Percentiles rank a stretch among this genome's conserved stretches.
phyloP scores from a whole-genome alignment of 1,140 invertebrate genomes.

The Orussus abietinus region DNA sequence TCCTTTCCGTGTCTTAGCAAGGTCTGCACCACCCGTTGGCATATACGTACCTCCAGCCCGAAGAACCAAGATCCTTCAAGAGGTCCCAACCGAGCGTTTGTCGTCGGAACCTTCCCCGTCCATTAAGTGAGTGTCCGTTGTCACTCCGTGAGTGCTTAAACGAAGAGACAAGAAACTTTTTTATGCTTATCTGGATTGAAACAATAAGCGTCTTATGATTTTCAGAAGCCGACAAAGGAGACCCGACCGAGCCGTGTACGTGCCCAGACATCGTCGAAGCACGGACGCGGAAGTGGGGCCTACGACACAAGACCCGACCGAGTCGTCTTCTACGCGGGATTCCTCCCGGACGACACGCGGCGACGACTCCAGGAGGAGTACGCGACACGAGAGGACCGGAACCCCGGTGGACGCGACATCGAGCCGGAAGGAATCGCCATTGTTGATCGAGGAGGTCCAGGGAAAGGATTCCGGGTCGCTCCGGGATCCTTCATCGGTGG shows the following conservation, averaged over 20 bases:
- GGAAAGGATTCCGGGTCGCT: too few species aligned
- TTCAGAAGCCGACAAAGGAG: conserved; percentile 54
- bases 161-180: not conserved
- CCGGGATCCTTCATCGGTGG: not conserved
- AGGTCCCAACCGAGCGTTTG: conserved; percentile 10
- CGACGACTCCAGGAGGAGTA: conserved; percentile 37
- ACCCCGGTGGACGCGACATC: conserved; percentile 14
- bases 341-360: conserved; percentile 38
- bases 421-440: not conserved
- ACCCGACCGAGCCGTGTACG: conserved; percentile 74
- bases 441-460: conserved; percentile 1
- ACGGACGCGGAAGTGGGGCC: conserved; percentile 42
- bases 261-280: conserved; percentile 66
- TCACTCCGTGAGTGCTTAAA: too few species aligned
- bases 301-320: conserved; percentile 1
- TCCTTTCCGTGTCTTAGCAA: conserved; percentile 32
- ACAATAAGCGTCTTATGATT: conserved; percentile 3
- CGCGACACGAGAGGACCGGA: conserved; percentile 35
- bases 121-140: conserved; percentile 6
- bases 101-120: conserved; percentile 5
- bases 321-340: conserved; percentile 9
- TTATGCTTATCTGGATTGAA: conserved; percentile 7
- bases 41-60: conserved; percentile 50
- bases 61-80: conserved; percentile 29
- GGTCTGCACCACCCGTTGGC: conserved; percentile 36